Base-by-base conservation (phyloP, 2,888 invertebrate genomes). In the Temnothorax rugatulus region DNA sequence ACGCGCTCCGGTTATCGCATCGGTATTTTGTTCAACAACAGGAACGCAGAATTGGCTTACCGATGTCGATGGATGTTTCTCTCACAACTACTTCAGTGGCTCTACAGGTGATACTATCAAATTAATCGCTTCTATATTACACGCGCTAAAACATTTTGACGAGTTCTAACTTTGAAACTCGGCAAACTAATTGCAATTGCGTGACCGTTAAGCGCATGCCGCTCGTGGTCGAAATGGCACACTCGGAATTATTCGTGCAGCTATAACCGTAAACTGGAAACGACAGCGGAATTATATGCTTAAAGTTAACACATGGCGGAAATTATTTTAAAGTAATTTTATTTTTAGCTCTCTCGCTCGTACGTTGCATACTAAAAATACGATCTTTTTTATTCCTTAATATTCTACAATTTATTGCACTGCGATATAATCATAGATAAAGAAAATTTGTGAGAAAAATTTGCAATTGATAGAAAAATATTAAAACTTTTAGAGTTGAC, bases 131-230 rank as follows among this genome's bases (percentile, higher is more conserved):
- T 38, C 21, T 47, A 13, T 54, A 59, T 47, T 21, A 57, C 21
- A 47, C 57, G 15, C 59, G 74, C 61, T 73, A 57, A 73, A 79
- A 79, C 52, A 47, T 71, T 71, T 71, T 44, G 57, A 71, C 73
- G 73, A 79, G 73, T 79, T 79, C 38, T n/a, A 69, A 54, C 77
- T 64, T 79, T 34, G 77, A 4, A 21, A 34, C 44, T 34, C 44
- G 44, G 29, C 57, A 44, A 57, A 59, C 59, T 79, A 79, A 79
- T 79, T 79, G 74, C 79, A 79, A 79, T 79, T 47, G 74, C 79
- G 79, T 79, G 59, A 79, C 59, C 18, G 59, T 69, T 34, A 73
- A 47, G 74, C 34, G 71, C 54, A 54, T 44, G 41, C 13, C 54
- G 25, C 21, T 52, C 15, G 69, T 15, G 21, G 29, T n/a, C 13